Evolutionary conservation across 2,797 vertebrate genomes (phyloP).

Genomic region (Lutjanus argentimaculatus): DNA sequence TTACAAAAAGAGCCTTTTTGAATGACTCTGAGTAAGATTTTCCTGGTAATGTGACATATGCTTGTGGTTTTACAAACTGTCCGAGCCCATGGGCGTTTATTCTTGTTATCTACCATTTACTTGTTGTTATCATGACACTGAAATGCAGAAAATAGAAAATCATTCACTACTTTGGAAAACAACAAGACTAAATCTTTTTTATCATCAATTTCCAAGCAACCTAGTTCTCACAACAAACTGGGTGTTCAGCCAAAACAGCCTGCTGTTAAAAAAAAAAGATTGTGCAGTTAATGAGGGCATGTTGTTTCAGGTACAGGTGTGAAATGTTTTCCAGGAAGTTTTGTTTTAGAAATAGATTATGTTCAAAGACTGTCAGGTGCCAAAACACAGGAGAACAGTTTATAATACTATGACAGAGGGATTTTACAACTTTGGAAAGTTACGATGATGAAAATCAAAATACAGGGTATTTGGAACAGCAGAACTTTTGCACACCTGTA

Average conservation of each 20-base stretch:
- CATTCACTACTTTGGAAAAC: background rate
- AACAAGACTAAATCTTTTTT: background rate
- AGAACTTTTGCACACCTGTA: too few relatives aligned
- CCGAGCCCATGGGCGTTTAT: background rate
- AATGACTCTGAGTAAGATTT: background rate
- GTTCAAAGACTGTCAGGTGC: background rate
- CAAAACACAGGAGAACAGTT: background rate
- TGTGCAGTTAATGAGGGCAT: background rate
- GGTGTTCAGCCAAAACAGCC: background rate
- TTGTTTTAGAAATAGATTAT: background rate
- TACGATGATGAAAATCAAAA: background rate
- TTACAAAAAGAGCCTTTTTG: background rate
- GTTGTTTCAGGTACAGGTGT: background rate
- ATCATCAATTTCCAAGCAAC: background rate
- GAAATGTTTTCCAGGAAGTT: background rate
- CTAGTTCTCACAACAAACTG: background rate
- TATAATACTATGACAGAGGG: background rate
- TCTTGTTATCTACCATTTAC: background rate
- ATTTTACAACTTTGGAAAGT: background rate
- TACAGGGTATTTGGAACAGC: too few relatives aligned
- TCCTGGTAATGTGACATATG: background rate
- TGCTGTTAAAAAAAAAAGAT: background rate
- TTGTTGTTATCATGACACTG: background rate
- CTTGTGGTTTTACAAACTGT: background rate
- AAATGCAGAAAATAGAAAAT: background rate